Base-by-base conservation (phyloP, 2,888 invertebrate genomes). In the Scaptomyza polygonia region DNA sequence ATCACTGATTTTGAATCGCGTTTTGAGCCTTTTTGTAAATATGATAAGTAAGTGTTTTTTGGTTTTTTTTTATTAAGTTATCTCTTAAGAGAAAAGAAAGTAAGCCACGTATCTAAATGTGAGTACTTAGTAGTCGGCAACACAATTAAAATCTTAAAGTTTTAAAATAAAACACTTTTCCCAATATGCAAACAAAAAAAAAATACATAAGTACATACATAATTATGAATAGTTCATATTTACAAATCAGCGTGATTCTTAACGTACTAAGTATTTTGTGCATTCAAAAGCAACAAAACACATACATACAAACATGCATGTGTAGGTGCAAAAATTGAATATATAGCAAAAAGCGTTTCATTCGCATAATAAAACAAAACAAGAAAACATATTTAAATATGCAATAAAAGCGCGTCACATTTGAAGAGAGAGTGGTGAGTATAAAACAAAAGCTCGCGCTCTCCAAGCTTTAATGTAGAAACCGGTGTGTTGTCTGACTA, bases 321-420 rank as follows among this genome's bases (percentile, higher is more conserved):
- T n/a, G n/a, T n/a, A n/a, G n/a, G 44, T 66, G 58, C 66, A 55
- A 58, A 53, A 74, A 70, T 59, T 58, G 64, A 57, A 69, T 49
- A 79, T 79, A 75, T 81, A 79, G 69, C 18, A 75, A 75, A 67
- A 67, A 42, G 76, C 80, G 78, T 80, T 80, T 83, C 75, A 70
- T 65, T 65, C 79, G 77, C 66, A 72, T 67, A 79, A 70, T 66
- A 78, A 74, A 51, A 44, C 5, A 5, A 59, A 47, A 62, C 48
- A 47, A 69, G 51, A 73, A 74, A 64, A 65, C 59, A 65, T 68
- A 74, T 79, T 65, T 65, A 67, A 73, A 51, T 36, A 57, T 36
- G 21, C 25, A 51, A 47, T 12, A 34, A 47, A 27, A 12, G 6
- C 2, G 11, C 53, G 12, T 47, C 5, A 49, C 11, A 43, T 8